Base-by-base conservation (phyloP, 92 coral and sea anemone genomes). In the Zoanthus sociatus region DNA sequence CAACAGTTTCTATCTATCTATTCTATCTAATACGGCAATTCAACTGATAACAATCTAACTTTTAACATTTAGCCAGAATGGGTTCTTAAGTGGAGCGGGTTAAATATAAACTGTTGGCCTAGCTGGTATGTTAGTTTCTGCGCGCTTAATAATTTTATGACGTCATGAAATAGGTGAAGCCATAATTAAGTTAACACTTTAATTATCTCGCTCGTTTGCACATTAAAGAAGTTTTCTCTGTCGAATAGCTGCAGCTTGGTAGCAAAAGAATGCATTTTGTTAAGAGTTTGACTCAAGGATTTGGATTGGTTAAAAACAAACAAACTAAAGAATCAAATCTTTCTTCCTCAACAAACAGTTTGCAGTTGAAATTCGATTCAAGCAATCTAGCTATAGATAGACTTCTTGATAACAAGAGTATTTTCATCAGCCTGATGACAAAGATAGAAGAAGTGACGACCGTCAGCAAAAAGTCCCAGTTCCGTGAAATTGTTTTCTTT, bases 391-490 rank as follows among this genome's bases (percentile, higher is more conserved):
- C 50, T 18, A 31, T 93, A 50, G 89, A 93, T 61, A 87, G 77
- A 1, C 54, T 87, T 33, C 78, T 95, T 8, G 89, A 87, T 48
- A 93, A 88, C 71, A 82, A 90, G 71, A 97, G 92, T 88, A 72
- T 88, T 74, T 81, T 97, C 51, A 94, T 95, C 18, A 88, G 76
- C 51, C 58, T 94, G 73, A 73, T 97, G 71, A 71, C 84, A 79
- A 93, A 92, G 90, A 83, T 93, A 21, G 99, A 97, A 88, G 89
- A 74, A 88, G 83, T 91, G 7, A 95, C 97, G 15, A 90, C 89
- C 32, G 87, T 97, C 86, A 87, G 88, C 50, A 92, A 92, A 42
- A 94, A 95, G 7, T 88, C 90, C 11, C 93, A 93, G 71, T 83
- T 97, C 70, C 90, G 93, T 4, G 90, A 88, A 5, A 84, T 90